Evolutionary conservation across 2,888 invertebrate species (phyloP), one percentile per base, ranked within the genome.

Genomic region (Polyommatus iphigenia): DNA sequence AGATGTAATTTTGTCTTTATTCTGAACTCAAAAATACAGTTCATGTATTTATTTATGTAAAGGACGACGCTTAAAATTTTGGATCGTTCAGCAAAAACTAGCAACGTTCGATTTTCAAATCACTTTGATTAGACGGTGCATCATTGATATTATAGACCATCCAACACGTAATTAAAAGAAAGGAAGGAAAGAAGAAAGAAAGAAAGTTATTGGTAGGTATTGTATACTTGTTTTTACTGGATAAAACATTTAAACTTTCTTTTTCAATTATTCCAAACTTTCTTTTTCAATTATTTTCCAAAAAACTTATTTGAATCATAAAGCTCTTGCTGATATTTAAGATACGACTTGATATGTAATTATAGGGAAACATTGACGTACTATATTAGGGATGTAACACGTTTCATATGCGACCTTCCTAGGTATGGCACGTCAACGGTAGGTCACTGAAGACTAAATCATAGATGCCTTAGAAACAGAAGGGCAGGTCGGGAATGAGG

Each of bases 401-500:
- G 20, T 3, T 24, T 10, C 59, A 8, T 0, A 59, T 59, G 59
- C 62, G 62, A 13, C 24, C 13, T 59, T 8, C 29, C 13, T 67
- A 29, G 6, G 18, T 67, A 67, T 32, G 15, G 67, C 29, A 32
- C 29, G 29, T 32, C 67, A 29, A 67, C 1, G 18, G 6, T 15
- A 46, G 32, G 4, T 41, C 72, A n/a, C 24, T 13, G 41, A 50
- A 2, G 50, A 50, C 73, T 50, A 29, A 46, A 54, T 75, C n/a
- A 46, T 7, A n/a, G 18, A 18, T 7, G 59, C 79, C 79, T 77
- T 78, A 82, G 76, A 81, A 83, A 80, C 81, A 80, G 79, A 81
- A 79, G 77, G 79, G 77, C 46, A 83, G 82, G 79, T 91, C 87
- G 87, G 85, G 90, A 80, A 92, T 81, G 36, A 92, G 83, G 82